Evolutionary conservation across 2,113 vertebrate genomes (phyloP), one percentile per base, ranked within the genome.

Genomic region (Dipodomys stephensi): DNA sequence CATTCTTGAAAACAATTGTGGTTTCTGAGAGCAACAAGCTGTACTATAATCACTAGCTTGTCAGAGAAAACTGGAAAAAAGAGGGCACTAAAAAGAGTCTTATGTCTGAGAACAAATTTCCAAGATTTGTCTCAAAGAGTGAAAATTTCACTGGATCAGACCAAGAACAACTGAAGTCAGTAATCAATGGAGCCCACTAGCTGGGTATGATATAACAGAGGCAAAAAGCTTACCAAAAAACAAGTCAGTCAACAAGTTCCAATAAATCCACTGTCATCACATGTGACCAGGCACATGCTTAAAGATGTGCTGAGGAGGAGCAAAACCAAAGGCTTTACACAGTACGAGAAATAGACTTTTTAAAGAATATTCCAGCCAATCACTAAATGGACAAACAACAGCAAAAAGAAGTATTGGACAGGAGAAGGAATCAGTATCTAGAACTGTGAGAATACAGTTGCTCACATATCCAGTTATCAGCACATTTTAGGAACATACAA

Each of bases 61-160:
- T 53, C 60, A 94, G 57, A 92, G 67, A 78, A 32, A 94, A 65
- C 74, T 13, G 86, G 76, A 44, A 32, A 39, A 81, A 46, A 74
- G 25, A 76, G 13, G 23, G 64, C 68, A 23, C 22, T 69, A 44
- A 68, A 25, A 73, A 65, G 22, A 57, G 8, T 77, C 13, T 9
- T 64, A 28, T 84, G 20, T 20, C 46, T 84, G 12, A 71, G 32
- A 85, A 78, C 27, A 78, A 85, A 85, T 23, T 28, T 84, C 19
- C n/a, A 85, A 78, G 32, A 69, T 4, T 60, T 15, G 23, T 30
- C 46, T 94, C 77, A 79, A 46, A 73, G 57, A 39, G 15, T 57
- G 53, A 57, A 78, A 27, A 62, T 32, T 84, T 88, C 84, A 74
- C 4, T 83, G 35, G 30, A 89, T 89, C 30, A 27, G 18, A 92